Evolutionary conservation across 2,888 invertebrate genomes (phyloP), one percentile per base, ranked within the genome.

Genomic region (Stenodema calcarata): DNA sequence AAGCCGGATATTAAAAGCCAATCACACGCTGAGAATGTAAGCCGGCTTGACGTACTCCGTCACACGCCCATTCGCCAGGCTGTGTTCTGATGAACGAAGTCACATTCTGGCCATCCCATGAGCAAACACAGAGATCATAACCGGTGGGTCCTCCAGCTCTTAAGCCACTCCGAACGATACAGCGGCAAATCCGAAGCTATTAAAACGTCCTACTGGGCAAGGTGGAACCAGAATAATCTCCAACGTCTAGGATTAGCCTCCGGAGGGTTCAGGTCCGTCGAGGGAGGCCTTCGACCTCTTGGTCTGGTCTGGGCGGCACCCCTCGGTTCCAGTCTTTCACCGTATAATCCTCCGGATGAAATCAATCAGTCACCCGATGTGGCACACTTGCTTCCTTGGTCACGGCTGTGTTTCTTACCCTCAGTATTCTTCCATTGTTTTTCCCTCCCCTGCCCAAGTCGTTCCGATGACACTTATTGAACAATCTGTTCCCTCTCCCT

Each of bases 321-420:
- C 70, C 73, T 75, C 35, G 73, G 4, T 27, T 73, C 12, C 30
- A 14, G 73, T 18, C 62, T 62, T 62, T 54, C 30, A n/a, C 42
- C 44, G 80, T 16, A 80, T 84, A 84, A 84, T 84, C 84, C 84
- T 35, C 84, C 75, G 84, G 70, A 47, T 84, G 73, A 28, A 84
- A 84, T 84, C 84, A 84, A 84, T 84, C 84, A 73, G 84, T 84
- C 84, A 84, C 84, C 73, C 70, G 73, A 84, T 84, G 84, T 16
- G 73, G 44, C 84, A 28, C 84, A 84, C 84, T 84, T 84, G 84
- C 73, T 84, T 44, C 75, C 47, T 73, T 42, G 70, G 80, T 50
- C 47, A 78, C 80, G 80, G 28, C 80, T 80, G 47, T 82, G 30
- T 62, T 82, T 69, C 30, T 69, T 69, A 35, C 69, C 82, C 69